A percentile compares a stretch with the other conserved stretches of the same genome.
Conservation (phyloP, 23 tunicate genomes). For the Aplidium turbinatum region DNA sequence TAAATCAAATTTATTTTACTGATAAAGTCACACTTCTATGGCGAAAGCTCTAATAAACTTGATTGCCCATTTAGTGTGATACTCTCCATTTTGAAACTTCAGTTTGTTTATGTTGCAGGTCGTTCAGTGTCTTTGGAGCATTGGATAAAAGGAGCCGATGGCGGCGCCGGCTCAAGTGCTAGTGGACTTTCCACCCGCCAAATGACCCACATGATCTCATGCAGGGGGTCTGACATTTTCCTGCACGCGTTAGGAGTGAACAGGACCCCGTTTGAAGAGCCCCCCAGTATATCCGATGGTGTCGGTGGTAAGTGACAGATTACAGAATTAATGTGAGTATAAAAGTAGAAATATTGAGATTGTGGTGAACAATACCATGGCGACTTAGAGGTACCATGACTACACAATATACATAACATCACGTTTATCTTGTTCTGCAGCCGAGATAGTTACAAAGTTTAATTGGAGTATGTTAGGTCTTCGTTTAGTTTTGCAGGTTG, state of each 20-base stretch:
- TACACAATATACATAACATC: no score
- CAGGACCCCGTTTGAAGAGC: conserved; percentile 81
- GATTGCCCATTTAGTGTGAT: neutral
- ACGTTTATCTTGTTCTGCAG: no score
- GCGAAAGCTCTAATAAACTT: no score
- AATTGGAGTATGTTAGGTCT: neutral
- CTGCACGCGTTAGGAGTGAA: conserved; percentile 77
- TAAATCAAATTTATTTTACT: no score
- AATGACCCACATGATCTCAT: conserved; percentile 90
- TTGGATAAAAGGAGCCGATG: conserved; percentile 69
- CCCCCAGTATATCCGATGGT: conserved; percentile 69
- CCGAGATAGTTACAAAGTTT: no score
- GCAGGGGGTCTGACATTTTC: conserved; percentile 81
- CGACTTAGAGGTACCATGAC: no score
- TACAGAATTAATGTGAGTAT: conserved; percentile 74
- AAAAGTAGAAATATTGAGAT: neutral
- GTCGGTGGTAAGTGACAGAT: conserved; percentile 76
- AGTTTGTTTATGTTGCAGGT: conserved; percentile 37
- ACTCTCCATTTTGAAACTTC: neutral
- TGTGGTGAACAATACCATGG: neutral
- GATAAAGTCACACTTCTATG: no score
- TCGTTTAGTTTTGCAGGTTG: neutral
- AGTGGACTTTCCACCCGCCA: conserved; percentile 20
- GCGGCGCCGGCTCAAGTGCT: conserved; percentile 47
- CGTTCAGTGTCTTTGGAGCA: conserved; percentile 84